A percentile compares a stretch with the other conserved stretches of the same genome.
Conservation (phyloP, 2,113 vertebrate genomes). For the Arizona elegans region DNA sequence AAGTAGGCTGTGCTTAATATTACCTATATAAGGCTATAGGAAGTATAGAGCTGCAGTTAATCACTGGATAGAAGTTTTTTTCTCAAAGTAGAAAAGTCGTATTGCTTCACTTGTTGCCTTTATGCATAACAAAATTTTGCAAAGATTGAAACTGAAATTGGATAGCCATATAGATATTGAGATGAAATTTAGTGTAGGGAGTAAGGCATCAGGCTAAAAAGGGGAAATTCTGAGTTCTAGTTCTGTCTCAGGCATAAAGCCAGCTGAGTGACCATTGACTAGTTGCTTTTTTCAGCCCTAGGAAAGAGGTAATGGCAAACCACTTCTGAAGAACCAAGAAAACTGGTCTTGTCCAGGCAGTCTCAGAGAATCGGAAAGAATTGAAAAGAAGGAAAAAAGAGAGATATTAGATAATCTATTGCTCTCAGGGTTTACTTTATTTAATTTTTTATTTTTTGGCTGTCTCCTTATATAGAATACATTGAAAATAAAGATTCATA, state of each 20-base stretch:
- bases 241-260: neutral
- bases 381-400: neutral
- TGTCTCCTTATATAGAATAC: conserved; percentile 61
- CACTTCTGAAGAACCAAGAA: neutral
- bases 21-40: neutral
- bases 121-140: neutral
- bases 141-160: neutral
- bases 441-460: conserved; percentile 12
- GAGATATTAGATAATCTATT: neutral
- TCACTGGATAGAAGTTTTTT: neutral
- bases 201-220: neutral
- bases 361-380: neutral
- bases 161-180: conserved; percentile 6
- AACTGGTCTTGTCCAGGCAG: neutral
- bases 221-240: neutral
- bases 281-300: neutral
- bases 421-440: neutral
- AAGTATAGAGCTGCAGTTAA: neutral
- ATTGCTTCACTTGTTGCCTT: neutral
- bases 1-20: neutral
- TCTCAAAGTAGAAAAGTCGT: neutral
- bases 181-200: neutral
- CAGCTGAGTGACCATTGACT: neutral
- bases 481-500: conserved; percentile 51
- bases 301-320: neutral